A percentile compares a stretch with the other conserved stretches of the same genome.
Evolutionary conservation across 30 jellyfish, hydroid and myxozoan genomes (phyloP).

Genomic region (Pelagia noctiluca): DNA sequence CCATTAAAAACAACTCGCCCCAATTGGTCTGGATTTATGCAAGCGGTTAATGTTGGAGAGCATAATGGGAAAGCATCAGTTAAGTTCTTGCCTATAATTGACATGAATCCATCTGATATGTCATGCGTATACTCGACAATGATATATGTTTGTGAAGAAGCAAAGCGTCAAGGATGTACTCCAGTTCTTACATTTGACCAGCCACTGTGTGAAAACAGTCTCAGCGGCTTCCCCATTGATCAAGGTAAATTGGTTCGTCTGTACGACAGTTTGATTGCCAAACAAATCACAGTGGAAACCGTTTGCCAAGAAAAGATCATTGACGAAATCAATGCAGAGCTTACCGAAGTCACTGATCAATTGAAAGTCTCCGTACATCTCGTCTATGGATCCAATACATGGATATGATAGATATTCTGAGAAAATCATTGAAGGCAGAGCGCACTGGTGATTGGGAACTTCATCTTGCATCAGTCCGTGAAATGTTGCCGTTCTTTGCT

Average conservation of each 20-base stretch:
- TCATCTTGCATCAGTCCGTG: slow-evolving; percentile 8
- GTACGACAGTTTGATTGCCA: slow-evolving; percentile 20
- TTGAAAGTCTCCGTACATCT: slow-evolving; percentile 23
- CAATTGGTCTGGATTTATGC: slow-evolving; percentile 65
- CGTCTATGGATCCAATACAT: slow-evolving; percentile 36
- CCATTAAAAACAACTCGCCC: slow-evolving; percentile 25
- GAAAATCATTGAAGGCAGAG: slow-evolving; percentile 30
- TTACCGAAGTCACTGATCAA: not conserved
- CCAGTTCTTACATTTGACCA: slow-evolving; percentile 65
- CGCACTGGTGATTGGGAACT: slow-evolving; percentile 27
- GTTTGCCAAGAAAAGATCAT: slow-evolving; percentile 2
- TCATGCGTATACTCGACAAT: slow-evolving; percentile 43
- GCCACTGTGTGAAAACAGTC: slow-evolving; percentile 25
- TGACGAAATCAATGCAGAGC: not conserved
- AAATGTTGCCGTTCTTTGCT: slow-evolving; percentile 37
- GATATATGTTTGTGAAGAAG: slow-evolving; percentile 19
- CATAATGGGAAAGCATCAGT: slow-evolving; percentile 39
- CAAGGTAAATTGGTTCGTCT: not conserved
- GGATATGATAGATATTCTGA: slow-evolving; percentile 41
- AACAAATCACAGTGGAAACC: slow-evolving; percentile 10
- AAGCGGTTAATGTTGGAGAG: slow-evolving; percentile 13
- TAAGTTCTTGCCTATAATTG: slow-evolving; percentile 47
- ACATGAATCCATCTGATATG: slow-evolving; percentile 23
- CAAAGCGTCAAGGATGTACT: not conserved
- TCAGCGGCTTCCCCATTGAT: not conserved